Base-by-base conservation (phyloP, 2,797 vertebrate genomes). In the Enteromius viviparus region DNA sequence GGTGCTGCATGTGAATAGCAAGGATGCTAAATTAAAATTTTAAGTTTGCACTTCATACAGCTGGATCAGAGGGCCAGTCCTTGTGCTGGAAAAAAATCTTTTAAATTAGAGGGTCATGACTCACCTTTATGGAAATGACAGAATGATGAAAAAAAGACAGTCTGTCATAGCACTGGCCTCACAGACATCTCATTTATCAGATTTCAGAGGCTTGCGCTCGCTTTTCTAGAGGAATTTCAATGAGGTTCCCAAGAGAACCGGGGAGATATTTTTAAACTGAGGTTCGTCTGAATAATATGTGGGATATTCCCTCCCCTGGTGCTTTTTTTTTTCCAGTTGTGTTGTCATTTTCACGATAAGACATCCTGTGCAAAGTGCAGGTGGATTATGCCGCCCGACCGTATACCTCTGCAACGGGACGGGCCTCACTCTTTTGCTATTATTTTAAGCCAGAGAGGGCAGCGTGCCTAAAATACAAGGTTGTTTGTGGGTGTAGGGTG, bases 381-480 rank as follows among this genome's bases (percentile, higher is more conserved):
- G 82, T 83, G 34, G 62, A 55, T 29, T 60, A 34, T 32, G 81
- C 47, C 78, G 37, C n/a, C 80, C 85, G 80, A 82, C 80, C 29
- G 17, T 80, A 84, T 89, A 91, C 88, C 86, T 91, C 86, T 84
- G 47, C 77, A 86, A 87, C 86, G 85, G 91, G 89, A 90, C 87
- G 88, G 89, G 87, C 89, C 87, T 89, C 87, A 87, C 86, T 85
- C 70, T 87, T 85, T 77, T 78, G 83, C 82, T 87, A 86, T 87
- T 94, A 93, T 94, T 94, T 94, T 92, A 88, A 89, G 91, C 91
- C 76, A 1, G 62, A 81, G 85, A 89, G 90, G 91, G 89, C 90
- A 89, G 78, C 86, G 83, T 91, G 90, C 91, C 88, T 84, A 82
- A 87, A 87, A 85, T 34, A 55, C 76, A 88, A 85, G 82, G 71